These are phyloP conservation scores for Protophormia terraenovae DNA, from an alignment of 2,888 invertebrate species.

Conservation along the genomic window DNA sequence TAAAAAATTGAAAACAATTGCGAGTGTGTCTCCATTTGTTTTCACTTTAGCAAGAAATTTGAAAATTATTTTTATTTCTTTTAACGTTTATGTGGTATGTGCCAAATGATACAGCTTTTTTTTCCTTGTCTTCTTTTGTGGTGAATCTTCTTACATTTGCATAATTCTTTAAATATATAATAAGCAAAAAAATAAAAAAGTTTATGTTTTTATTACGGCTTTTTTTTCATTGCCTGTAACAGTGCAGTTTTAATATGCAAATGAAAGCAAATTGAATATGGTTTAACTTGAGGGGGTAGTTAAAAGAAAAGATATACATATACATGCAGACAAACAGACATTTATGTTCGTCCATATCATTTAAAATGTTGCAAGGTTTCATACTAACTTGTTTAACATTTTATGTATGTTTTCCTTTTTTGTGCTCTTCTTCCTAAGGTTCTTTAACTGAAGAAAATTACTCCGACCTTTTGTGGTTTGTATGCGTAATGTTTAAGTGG, in stretches of 20 bases:
- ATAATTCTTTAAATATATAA: slow-evolving; percentile 66
- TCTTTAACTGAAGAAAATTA: slow-evolving; percentile 16
- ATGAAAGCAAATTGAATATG: slow-evolving; percentile 77
- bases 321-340: slow-evolving; percentile 7
- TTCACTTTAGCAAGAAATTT: slow-evolving; percentile 51
- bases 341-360: background rate
- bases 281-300: slow-evolving; percentile 60
- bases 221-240: slow-evolving; percentile 30
- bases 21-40: slow-evolving; percentile 55
- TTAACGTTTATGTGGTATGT: background rate
- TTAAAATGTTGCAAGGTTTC: slow-evolving; percentile 24
- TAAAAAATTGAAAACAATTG: slow-evolving; percentile 53
- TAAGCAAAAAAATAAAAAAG: slow-evolving; percentile 25
- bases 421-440: background rate
- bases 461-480: slow-evolving; percentile 41
- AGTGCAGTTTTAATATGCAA: slow-evolving; percentile 72
- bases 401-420: slow-evolving; percentile 1
- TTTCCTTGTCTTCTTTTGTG: slow-evolving; percentile 16
- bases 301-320: too few relatives aligned
- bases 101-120: slow-evolving; percentile 12
- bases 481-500: slow-evolving; percentile 56
- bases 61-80: slow-evolving; percentile 20
- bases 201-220: slow-evolving; percentile 36
- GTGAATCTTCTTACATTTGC: slow-evolving; percentile 51
- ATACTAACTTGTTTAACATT: slow-evolving; percentile 27